Conservation (phyloP, 1,140 invertebrate genomes). For the Bombus pyrosoma region DNA sequence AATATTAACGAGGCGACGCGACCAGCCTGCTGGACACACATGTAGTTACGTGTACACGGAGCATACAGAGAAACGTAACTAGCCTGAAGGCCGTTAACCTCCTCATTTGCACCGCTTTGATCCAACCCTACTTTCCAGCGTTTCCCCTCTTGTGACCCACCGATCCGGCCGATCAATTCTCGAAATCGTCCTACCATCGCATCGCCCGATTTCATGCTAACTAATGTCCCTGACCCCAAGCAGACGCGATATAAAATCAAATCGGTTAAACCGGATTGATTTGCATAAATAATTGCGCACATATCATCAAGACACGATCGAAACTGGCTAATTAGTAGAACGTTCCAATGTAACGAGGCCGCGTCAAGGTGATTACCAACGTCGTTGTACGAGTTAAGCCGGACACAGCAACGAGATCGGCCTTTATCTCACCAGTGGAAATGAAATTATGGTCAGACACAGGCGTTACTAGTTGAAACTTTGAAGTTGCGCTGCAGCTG, state of each 20-base stretch:
- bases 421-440: not conserved
- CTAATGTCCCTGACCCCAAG: constrained; percentile 48
- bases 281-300: constrained; percentile 67
- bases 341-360: not conserved
- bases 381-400: not conserved
- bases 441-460: constrained; percentile 6
- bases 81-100: constrained; percentile 63
- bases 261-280: constrained; percentile 50
- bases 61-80: constrained; percentile 61
- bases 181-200: constrained; percentile 48
- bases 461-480: not conserved
- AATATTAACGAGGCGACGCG: constrained; percentile 45
- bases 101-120: constrained; percentile 71
- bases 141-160: constrained; percentile 16
- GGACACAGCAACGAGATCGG: not conserved
- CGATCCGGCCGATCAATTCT: constrained; percentile 52
- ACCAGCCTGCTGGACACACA: not conserved
- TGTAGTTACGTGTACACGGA: constrained; percentile 7
- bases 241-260: constrained; percentile 60
- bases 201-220: constrained; percentile 50
- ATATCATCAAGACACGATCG: constrained; percentile 58
- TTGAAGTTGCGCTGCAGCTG: not conserved
- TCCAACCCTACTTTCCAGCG: constrained; percentile 64
- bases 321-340: constrained; percentile 55
- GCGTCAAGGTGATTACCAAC: constrained; percentile 41